Evolutionary conservation across 2,797 vertebrate genomes (phyloP).

Genomic region (Tokudaia tokunoshimensis): DNA sequence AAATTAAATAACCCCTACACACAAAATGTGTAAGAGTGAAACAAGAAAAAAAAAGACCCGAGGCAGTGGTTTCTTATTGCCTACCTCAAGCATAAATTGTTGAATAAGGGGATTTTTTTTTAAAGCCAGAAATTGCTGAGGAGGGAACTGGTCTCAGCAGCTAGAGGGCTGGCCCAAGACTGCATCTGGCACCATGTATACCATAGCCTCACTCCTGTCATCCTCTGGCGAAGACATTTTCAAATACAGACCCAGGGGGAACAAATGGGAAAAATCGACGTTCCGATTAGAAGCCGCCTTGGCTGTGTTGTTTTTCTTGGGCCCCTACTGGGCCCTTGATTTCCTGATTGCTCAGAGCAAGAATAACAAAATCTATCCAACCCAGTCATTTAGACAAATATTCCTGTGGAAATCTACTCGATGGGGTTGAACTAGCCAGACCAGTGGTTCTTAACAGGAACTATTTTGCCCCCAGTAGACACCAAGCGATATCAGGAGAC

Average conservation of each 20-base stretch:
- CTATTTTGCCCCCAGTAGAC: neutral
- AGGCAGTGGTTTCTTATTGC: slow-evolving; percentile 83
- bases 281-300: slow-evolving; percentile 76
- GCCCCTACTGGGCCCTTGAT: slow-evolving; percentile 57
- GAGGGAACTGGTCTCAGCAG: slow-evolving; percentile 83
- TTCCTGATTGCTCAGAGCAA: slow-evolving; percentile 69
- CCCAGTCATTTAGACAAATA: slow-evolving; percentile 52
- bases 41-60: slow-evolving; percentile 70
- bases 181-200: slow-evolving; percentile 80
- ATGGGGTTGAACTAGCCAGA: neutral
- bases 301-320: slow-evolving; percentile 61
- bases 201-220: slow-evolving; percentile 55
- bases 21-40: slow-evolving; percentile 63
- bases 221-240: slow-evolving; percentile 57
- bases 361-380: slow-evolving; percentile 68
- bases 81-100: slow-evolving; percentile 86
- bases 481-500: neutral
- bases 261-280: slow-evolving; percentile 72
- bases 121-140: slow-evolving; percentile 87
- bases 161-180: slow-evolving; percentile 59
- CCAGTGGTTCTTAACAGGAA: neutral
- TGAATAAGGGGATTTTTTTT: slow-evolving; percentile 84
- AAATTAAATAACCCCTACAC: slow-evolving; percentile 58
- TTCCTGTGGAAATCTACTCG: slow-evolving; percentile 27
- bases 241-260: slow-evolving; percentile 50